Conservation (phyloP, 2,113 vertebrate genomes). For the Aldabrachelys gigantea region DNA sequence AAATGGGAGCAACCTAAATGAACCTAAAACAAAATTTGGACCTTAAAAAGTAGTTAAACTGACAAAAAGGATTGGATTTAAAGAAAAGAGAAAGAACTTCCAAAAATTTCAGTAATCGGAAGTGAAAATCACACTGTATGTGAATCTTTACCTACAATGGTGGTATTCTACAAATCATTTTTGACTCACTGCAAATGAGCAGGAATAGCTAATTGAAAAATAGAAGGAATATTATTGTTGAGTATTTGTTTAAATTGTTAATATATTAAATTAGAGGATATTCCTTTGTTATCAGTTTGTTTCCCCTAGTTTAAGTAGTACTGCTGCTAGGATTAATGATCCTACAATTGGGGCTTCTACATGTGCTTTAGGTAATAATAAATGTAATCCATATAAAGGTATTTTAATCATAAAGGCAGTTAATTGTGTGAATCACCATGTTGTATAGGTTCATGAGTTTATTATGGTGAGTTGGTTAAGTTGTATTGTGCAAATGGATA, state of each 20-base stretch:
- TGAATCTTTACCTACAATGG: background rate
- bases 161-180: background rate
- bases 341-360: too few species aligned
- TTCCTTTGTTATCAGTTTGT: slow-evolving; percentile 38
- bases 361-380: too few species aligned
- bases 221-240: fast-evolving
- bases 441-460: too few species aligned
- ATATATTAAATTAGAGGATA: slow-evolving; percentile 9
- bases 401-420: too few species aligned
- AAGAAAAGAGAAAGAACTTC: background rate
- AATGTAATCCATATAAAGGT: too few species aligned
- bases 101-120: background rate
- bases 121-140: background rate
- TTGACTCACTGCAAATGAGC: background rate
- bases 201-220: background rate
- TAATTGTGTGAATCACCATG: too few species aligned
- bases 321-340: too few species aligned
- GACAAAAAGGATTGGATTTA: background rate
- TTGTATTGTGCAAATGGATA: too few species aligned
- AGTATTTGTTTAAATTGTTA: background rate
- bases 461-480: too few species aligned
- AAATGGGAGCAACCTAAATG: background rate
- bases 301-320: background rate
- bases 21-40: background rate
- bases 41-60: background rate